Evolutionary conservation across 2,797 vertebrate genomes (phyloP).

Genomic region (Coccyzus lansbergi): DNA sequence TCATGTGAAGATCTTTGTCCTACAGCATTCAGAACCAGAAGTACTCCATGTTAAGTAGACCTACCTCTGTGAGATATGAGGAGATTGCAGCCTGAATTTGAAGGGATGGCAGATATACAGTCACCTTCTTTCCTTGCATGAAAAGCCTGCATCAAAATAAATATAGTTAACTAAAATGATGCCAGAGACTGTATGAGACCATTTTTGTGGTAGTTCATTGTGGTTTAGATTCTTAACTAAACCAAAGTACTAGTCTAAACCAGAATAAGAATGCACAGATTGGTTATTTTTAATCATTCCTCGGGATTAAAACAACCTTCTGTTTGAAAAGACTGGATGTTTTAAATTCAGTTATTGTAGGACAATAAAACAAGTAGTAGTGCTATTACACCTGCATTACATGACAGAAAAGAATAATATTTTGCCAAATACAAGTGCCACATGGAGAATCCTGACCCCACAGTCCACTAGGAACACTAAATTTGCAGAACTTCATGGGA

Average conservation of each 20-base stretch:
- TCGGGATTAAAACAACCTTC: background rate
- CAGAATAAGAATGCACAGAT: background rate
- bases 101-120: background rate
- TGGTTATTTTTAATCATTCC: background rate
- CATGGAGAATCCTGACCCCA: background rate
- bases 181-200: background rate
- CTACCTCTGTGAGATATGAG: background rate
- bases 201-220: background rate
- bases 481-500: background rate
- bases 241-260: background rate
- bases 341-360: background rate
- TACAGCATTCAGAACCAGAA: background rate
- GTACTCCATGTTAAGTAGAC: background rate
- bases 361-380: background rate
- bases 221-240: background rate
- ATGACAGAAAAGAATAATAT: background rate
- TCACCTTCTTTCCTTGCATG: background rate
- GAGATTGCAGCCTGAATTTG: background rate
- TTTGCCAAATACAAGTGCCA: background rate
- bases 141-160: background rate
- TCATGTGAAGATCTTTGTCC: background rate
- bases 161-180: background rate
- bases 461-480: background rate
- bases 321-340: background rate
- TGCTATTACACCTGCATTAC: background rate